A percentile compares a stretch with the other conserved stretches of the same genome.
Evolutionary conservation across 35 echinoderm and acorn worm genomes (phyloP).

Genomic region (Ophioderma brevispina): DNA sequence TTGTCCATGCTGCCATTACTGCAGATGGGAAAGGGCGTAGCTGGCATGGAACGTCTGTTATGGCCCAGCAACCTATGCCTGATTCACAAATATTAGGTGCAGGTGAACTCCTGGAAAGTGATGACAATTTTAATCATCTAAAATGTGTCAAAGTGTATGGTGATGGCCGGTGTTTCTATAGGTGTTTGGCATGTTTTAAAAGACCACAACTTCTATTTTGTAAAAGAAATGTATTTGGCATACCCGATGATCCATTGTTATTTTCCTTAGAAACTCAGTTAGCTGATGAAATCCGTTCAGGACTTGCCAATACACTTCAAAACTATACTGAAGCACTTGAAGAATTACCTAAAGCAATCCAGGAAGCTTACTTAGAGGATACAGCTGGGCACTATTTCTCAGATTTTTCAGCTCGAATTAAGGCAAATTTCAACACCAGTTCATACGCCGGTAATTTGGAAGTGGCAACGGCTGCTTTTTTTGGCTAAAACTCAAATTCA

Average conservation of each 20-base stretch:
- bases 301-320: not conserved
- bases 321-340: not conserved
- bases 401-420: conserved; percentile 5
- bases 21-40: conserved; percentile 37
- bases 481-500: not conserved
- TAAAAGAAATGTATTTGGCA: conserved; percentile 1
- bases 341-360: not conserved
- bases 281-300: conserved; percentile 5
- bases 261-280: not conserved
- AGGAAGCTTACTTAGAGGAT: conserved; percentile 1
- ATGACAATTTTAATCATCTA: not conserved
- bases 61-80: conserved; percentile 67
- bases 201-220: not conserved
- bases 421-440: not conserved
- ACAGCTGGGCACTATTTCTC: not conserved
- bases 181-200: not conserved
- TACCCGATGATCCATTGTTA: not conserved
- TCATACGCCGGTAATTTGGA: conserved; percentile 18
- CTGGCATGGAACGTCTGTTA: conserved; percentile 72
- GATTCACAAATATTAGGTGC: conserved; percentile 12
- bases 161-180: conserved; percentile 24
- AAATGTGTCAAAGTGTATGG: conserved; percentile 1
- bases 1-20: conserved; percentile 43
- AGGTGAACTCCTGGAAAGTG: not conserved
- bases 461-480: not conserved